Evolutionary conservation across 2,888 invertebrate species (phyloP).

Genomic region (Drosophila aldrichi): DNA sequence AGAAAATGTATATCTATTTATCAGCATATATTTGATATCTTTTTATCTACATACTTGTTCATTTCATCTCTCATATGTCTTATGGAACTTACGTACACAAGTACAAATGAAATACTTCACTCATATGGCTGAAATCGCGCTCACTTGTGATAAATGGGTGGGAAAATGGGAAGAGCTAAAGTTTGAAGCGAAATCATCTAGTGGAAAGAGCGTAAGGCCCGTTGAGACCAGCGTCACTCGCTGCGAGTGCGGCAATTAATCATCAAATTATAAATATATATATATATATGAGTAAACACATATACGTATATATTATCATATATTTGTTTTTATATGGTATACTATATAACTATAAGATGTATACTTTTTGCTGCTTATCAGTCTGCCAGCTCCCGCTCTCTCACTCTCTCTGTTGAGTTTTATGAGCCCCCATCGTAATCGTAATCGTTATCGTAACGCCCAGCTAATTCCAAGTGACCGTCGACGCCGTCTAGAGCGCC

Average conservation of each 20-base stretch:
- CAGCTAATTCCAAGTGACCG: slow-evolving; percentile 26
- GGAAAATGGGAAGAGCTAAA: not conserved
- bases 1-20: not conserved
- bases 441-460: slow-evolving; percentile 18
- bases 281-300: not conserved
- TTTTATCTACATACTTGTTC: not conserved
- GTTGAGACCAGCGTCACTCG: not conserved
- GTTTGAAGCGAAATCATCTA: not conserved
- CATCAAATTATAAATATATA: not conserved
- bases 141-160: not conserved
- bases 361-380: slow-evolving; percentile 22
- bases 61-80: too few species aligned
- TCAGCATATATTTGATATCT: not conserved
- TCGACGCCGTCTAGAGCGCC: not conserved
- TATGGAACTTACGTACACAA: too few species aligned
- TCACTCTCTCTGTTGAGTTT: not conserved
- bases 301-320: not conserved
- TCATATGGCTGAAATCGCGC: not conserved
- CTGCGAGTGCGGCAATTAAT: slow-evolving; percentile 4
- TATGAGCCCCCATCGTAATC: slow-evolving; percentile 19
- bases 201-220: not conserved
- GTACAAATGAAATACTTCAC: not conserved
- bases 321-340: not conserved
- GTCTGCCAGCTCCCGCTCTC: not conserved
- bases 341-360: slow-evolving; percentile 18